Evolutionary conservation across 2,113 vertebrate species (phyloP).

Genomic region (Herpetotheres cachinnans): DNA sequence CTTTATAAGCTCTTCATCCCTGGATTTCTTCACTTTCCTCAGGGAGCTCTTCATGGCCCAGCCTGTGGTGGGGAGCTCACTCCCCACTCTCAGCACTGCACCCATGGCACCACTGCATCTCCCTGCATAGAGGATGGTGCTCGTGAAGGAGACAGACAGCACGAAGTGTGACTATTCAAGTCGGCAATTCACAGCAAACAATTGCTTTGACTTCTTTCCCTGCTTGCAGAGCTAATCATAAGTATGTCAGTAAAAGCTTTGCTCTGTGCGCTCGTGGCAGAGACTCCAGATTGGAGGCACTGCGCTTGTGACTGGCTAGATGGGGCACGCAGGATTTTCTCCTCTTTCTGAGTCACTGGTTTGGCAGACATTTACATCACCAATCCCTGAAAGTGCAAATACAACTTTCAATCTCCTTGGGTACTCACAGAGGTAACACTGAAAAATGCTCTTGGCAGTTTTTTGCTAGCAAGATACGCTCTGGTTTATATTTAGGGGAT

Average conservation of each 20-base stretch:
- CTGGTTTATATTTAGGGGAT: neutral
- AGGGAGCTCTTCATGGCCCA: neutral
- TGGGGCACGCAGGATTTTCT: neutral
- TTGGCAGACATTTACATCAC: neutral
- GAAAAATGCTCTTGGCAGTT: neutral
- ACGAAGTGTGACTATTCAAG: neutral
- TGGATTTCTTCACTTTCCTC: neutral
- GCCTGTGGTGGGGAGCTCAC: neutral
- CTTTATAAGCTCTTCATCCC: neutral
- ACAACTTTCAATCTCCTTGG: neutral
- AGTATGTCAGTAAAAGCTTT: neutral
- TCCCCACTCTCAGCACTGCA: accelerated
- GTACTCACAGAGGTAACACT: neutral
- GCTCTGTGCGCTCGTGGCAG: accelerated
- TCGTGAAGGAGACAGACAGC: neutral
- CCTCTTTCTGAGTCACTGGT: neutral
- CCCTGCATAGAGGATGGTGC: neutral
- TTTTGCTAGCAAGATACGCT: neutral
- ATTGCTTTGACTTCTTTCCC: neutral
- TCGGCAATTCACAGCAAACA: neutral
- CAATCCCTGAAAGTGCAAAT: neutral
- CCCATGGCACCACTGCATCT: neutral
- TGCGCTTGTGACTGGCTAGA: neutral
- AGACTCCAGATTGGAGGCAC: neutral
- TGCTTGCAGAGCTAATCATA: neutral